Conservation (phyloP, 2,113 vertebrate species). For the Bolborhynchus lineola region DNA sequence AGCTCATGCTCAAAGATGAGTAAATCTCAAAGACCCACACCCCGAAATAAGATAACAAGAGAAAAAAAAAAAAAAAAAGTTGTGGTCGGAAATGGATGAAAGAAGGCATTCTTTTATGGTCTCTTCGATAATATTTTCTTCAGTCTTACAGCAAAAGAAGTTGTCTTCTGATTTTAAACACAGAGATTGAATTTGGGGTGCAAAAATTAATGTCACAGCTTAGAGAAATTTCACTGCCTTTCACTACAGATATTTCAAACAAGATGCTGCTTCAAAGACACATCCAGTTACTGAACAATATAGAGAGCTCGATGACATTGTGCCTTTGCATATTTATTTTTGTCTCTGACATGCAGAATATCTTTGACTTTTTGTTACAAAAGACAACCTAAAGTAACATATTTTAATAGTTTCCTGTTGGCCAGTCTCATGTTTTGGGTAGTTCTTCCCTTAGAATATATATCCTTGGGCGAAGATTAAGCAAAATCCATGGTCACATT, state of each 20-base stretch:
- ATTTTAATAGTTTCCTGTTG: not conserved
- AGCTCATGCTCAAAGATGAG: not conserved
- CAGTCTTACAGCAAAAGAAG: not conserved
- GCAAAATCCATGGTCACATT: not conserved
- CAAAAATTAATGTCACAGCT: not conserved
- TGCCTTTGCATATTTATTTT: not conserved
- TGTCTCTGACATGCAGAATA: not conserved
- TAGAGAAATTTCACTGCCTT: not conserved
- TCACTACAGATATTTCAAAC: not conserved
- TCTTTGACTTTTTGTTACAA: not conserved
- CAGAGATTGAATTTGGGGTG: not conserved
- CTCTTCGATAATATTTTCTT: not conserved
- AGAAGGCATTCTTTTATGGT: not conserved
- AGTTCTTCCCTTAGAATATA: not conserved
- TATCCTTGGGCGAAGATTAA: not conserved
- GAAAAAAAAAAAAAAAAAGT: not conserved
- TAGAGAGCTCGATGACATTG: not conserved
- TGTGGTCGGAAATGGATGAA: not conserved
- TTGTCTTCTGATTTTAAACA: not conserved
- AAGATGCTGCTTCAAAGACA: not conserved
- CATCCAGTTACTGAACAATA: fast-evolving
- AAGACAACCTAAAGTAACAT: not conserved
- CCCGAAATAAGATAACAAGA: not conserved
- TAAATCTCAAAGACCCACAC: not conserved
- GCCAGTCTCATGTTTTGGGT: not conserved